These are phyloP conservation scores for Silvanus unidentatus DNA, from an alignment of 2,888 invertebrate genomes.

Conservation along the genomic window DNA sequence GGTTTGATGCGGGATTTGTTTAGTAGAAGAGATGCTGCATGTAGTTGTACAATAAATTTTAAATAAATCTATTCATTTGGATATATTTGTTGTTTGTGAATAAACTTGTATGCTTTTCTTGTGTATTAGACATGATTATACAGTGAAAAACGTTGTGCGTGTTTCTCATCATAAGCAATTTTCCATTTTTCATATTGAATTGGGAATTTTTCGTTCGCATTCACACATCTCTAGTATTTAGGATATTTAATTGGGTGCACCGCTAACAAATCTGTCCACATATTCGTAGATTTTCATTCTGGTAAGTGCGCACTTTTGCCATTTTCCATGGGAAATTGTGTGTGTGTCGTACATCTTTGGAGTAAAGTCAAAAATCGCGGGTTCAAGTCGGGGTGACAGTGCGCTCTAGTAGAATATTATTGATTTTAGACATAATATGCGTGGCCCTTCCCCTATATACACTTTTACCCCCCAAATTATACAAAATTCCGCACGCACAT, in stretches of 20 bases:
- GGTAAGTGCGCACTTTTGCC: no score
- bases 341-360: not conserved
- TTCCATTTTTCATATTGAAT: no score
- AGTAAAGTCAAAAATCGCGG: conserved; percentile 30
- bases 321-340: no score
- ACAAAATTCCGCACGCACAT: conserved; percentile 19
- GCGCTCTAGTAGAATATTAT: conserved; percentile 41
- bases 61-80: no score
- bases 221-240: no score
- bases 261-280: no score
- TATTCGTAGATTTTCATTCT: no score
- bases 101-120: conserved; percentile 16
- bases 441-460: conserved; percentile 22
- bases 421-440: conserved; percentile 39
- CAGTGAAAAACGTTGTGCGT: conserved; percentile 19
- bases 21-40: conserved; percentile 31
- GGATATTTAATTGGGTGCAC: no score
- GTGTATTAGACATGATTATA: conserved; percentile 2
- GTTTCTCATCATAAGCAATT: no score
- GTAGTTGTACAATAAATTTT: conserved; percentile 3
- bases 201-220: no score
- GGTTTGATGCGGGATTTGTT: conserved; percentile 29
- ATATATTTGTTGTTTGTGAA: conserved; percentile 17
- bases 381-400: conserved; percentile 25
- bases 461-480: conserved; percentile 21